phyloP scores from a whole-genome alignment of 2,113 vertebrate species.

The Limnothrissa miodon region DNA sequence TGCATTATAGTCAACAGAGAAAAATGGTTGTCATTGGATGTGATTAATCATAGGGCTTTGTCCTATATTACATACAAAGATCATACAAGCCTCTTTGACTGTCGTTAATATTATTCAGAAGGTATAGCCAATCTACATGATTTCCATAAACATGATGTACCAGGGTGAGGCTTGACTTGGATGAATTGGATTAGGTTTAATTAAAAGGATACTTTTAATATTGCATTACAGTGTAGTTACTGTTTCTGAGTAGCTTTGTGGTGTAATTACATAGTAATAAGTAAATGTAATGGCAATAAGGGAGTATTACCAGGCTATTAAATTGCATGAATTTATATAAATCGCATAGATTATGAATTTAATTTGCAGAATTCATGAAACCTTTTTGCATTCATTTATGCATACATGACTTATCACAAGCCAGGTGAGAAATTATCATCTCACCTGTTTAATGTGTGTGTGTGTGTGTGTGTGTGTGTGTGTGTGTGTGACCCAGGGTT shows the following conservation, averaged over 20 bases:
- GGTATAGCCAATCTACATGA: too few relatives aligned
- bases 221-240: not conserved
- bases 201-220: too few relatives aligned
- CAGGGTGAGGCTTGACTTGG: not conserved
- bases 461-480: slow-evolving; percentile 8
- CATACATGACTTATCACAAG: not conserved
- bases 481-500: slow-evolving; percentile 71
- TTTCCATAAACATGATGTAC: not conserved
- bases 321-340: not conserved
- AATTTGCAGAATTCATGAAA: not conserved
- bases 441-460: not conserved
- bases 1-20: not conserved
- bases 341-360: not conserved
- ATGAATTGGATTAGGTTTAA: too few relatives aligned
- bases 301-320: too few relatives aligned
- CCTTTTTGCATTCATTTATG: not conserved
- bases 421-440: not conserved
- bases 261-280: slow-evolving; percentile 4
- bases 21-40: too few relatives aligned
- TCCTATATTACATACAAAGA: too few relatives aligned
- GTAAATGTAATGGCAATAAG: not conserved
- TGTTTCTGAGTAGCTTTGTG: not conserved
- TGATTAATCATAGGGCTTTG: too few relatives aligned
- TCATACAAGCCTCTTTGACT: too few relatives aligned
- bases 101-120: too few relatives aligned